Base-by-base conservation (phyloP, 2,113 vertebrate genomes). In the Poeciliopsis prolifica region DNA sequence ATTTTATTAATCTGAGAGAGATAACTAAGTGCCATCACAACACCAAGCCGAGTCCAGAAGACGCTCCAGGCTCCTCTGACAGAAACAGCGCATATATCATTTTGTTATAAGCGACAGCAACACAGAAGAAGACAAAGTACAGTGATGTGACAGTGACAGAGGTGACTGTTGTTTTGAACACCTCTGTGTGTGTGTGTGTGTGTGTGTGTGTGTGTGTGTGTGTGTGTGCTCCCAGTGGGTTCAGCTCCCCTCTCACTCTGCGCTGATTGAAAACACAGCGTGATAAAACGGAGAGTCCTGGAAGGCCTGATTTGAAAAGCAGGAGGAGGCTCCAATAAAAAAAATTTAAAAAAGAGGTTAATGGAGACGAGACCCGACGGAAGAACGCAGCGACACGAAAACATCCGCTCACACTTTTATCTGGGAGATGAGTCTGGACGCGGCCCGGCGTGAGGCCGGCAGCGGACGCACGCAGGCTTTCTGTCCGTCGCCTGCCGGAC, bases 221-320 rank as follows among this genome's bases (percentile, higher is more conserved):
- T 10, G 8, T 24, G 22, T 1, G 51, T 3, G 51, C 24, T 42
- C 65, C 66, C 63, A 15, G 68, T 62, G 63, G 8, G 58, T 30
- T 58, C 68, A 61, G 79, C 72, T 77, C 35, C 66, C 73, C 68
- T 33, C 76, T 74, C 64, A 31, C 68, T 77, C 74, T 3, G 65
- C 58, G 73, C 75, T 87, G 84, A 90, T 87, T 92, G 89, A 92
- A 89, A 90, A 86, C 84, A 73, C 79, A 85, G 83, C 72, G 60
- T 1, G 79, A 85, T 87, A 89, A 58, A 85, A 88, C 78, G 78
- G 75, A 72, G 69, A 83, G 81, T 69, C 86, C 72, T 70, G 74
- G 48, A 74, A 82, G 83, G 70, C 69, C 75, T 65, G 86, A 90
- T 86, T 70, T 88, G 78, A 87, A 89, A 88, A 87, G 79, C 75